Conservation (phyloP, 2,797 vertebrate genomes). For the Acipenser ruthenus region DNA sequence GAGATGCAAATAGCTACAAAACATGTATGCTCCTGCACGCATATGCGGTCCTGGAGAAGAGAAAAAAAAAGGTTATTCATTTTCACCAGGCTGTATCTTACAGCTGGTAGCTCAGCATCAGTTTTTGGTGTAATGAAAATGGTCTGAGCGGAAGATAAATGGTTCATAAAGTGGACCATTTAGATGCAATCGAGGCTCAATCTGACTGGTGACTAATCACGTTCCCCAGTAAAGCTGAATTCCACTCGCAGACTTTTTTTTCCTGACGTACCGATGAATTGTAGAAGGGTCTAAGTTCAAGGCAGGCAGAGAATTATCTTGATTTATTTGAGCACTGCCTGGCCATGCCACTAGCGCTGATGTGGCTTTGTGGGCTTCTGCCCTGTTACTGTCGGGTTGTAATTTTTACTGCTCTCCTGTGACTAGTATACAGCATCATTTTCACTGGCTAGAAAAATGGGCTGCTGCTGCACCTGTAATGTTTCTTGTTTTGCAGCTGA, state of each 20-base stretch:
- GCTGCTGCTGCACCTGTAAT: conserved; percentile 69
- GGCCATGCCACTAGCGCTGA: conserved; percentile 65
- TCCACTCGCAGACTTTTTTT: conserved; percentile 65
- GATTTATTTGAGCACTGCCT: conserved; percentile 85
- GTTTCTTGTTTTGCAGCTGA: conserved; percentile 79
- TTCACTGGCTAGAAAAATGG: conserved; percentile 81
- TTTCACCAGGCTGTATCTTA: conserved; percentile 88
- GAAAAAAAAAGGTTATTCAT: conserved; percentile 78
- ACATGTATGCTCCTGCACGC: conserved; percentile 74
- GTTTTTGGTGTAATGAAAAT: conserved; percentile 97
- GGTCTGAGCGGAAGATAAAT: conserved; percentile 96
- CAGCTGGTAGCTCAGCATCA: conserved; percentile 90
- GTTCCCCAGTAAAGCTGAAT: conserved; percentile 73
- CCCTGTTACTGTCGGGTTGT: conserved; percentile 71
- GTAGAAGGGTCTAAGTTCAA: conserved; percentile 89
- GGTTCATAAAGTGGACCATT: conserved; percentile 97
- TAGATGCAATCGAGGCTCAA: conserved; percentile 93
- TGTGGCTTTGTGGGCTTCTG: conserved; percentile 70
- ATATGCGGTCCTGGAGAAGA: conserved; percentile 49
- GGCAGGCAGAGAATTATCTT: conserved; percentile 94
- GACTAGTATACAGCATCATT: conserved; percentile 78
- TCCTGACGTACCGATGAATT: conserved; percentile 77
- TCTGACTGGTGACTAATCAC: conserved; percentile 94
- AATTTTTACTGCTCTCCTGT: conserved; percentile 77
- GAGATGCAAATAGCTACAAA: conserved; percentile 77